phyloP scores from a whole-genome alignment of 2,113 vertebrate species.

The Chloroceryle aenea region DNA sequence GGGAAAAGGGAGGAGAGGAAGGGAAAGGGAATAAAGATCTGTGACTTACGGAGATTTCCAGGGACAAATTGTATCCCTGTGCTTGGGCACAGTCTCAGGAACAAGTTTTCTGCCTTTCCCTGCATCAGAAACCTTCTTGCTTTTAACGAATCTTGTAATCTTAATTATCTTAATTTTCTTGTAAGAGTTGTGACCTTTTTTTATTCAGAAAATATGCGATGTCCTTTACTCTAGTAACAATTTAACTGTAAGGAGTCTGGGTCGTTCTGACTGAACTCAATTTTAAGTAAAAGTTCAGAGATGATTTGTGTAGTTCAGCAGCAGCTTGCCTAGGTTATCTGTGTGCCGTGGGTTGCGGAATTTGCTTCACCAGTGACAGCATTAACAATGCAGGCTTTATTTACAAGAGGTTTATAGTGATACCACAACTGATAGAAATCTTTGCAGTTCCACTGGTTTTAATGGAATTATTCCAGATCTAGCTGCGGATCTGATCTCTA shows the following conservation, averaged over 20 bases:
- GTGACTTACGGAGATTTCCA: not conserved
- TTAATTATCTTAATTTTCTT: not conserved
- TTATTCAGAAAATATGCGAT: not conserved
- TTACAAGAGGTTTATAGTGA: slow-evolving; percentile 29
- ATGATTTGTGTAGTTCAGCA: not conserved
- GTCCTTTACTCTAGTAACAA: accelerated
- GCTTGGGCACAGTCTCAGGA: not conserved
- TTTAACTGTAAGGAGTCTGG: not conserved
- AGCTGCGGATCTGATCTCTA: slow-evolving; percentile 6
- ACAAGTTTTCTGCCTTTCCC: not conserved
- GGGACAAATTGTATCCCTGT: not conserved
- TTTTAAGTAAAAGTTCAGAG: not conserved
- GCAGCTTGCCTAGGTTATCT: not conserved
- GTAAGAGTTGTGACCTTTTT: not conserved
- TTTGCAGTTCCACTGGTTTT: slow-evolving; percentile 32
- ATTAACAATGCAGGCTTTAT: slow-evolving; percentile 48
- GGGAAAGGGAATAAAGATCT: not conserved
- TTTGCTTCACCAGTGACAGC: slow-evolving; percentile 16
- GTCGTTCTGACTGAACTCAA: not conserved
- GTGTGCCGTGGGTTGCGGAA: not conserved
- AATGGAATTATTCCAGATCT: slow-evolving; percentile 61
- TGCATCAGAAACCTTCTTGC: not conserved
- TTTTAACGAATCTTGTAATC: not conserved
- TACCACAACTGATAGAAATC: slow-evolving; percentile 46
- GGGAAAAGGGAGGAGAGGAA: not conserved